These are phyloP conservation scores for Seira ritae DNA, from an alignment of 2,888 invertebrate genomes.

Conservation along the genomic window DNA sequence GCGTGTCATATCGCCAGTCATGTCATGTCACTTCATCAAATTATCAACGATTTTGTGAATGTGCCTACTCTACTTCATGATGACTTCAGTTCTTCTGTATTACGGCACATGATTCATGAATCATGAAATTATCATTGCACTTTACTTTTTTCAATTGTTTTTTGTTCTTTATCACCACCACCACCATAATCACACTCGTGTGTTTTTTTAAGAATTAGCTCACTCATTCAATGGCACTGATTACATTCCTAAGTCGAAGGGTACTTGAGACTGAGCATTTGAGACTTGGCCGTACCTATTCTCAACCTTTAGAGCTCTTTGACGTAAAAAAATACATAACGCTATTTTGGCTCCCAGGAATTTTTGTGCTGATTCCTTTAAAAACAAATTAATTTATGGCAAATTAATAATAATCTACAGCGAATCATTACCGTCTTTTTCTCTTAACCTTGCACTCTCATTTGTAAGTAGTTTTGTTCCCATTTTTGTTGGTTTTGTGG, in stretches of 20 bases:
- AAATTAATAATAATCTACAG: neutral
- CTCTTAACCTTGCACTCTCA: slow-evolving; percentile 11
- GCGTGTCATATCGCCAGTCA: neutral
- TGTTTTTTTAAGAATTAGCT: slow-evolving; percentile 9
- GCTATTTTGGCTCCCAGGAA: neutral
- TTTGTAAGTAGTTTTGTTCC: slow-evolving; percentile 31
- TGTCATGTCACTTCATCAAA: neutral
- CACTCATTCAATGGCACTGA: slow-evolving; percentile 14
- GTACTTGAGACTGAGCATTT: slow-evolving; percentile 7
- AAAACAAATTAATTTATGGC: slow-evolving; percentile 8
- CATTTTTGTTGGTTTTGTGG: slow-evolving; percentile 48
- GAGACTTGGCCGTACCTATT: slow-evolving; percentile 10
- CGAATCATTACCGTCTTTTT: neutral
- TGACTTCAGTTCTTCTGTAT: too few relatives aligned
- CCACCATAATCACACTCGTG: too few relatives aligned
- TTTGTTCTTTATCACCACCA: slow-evolving; percentile 9
- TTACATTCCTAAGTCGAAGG: neutral
- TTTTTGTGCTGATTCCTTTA: slow-evolving; percentile 44
- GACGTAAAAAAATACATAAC: slow-evolving; percentile 10
- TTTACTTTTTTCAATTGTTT: slow-evolving; percentile 9
- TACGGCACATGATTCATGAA: slow-evolving; percentile 4
- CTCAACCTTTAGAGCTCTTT: neutral
- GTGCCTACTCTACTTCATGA: too few relatives aligned
- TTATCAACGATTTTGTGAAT: neutral
- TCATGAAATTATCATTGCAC: neutral